A percentile compares a stretch with the other conserved stretches of the same genome.
Conservation (phyloP, 2,797 vertebrate genomes). For the Sebastes oblongus region DNA sequence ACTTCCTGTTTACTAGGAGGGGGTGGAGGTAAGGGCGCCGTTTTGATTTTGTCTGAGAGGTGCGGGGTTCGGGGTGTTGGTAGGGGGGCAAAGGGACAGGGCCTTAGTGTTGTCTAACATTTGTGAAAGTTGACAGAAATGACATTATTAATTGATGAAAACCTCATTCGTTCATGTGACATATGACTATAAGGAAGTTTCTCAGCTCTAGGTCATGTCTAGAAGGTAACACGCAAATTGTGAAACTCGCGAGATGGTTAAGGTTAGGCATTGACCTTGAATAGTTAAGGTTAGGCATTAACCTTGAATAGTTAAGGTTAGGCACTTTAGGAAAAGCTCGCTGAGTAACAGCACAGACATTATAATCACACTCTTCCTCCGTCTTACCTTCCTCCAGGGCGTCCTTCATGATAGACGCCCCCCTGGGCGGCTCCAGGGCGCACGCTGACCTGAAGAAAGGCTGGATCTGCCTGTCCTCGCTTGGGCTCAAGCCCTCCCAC, state of each 20-base stretch:
- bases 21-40: rapidly evolving
- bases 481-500: constrained; percentile 81
- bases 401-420: constrained; percentile 90
- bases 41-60: no score
- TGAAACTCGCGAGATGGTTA: no score
- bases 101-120: no score
- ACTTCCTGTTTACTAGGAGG: no score
- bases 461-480: constrained; percentile 68
- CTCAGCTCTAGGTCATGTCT: neutral
- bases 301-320: no score
- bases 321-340: neutral
- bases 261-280: no score
- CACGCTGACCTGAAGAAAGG: constrained; percentile 89
- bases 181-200: neutral
- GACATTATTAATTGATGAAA: neutral
- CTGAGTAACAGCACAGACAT: neutral
- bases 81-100: no score
- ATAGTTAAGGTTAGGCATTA: no score
- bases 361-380: neutral
- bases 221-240: no score
- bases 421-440: constrained; percentile 86
- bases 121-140: neutral
- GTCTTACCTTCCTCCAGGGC: constrained; percentile 91
- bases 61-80: no score
- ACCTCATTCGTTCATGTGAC: neutral